Percentiles rank a stretch among this genome's conserved stretches.
Conservation (phyloP, 2,888 invertebrate genomes). For the Salticus scenicus region DNA sequence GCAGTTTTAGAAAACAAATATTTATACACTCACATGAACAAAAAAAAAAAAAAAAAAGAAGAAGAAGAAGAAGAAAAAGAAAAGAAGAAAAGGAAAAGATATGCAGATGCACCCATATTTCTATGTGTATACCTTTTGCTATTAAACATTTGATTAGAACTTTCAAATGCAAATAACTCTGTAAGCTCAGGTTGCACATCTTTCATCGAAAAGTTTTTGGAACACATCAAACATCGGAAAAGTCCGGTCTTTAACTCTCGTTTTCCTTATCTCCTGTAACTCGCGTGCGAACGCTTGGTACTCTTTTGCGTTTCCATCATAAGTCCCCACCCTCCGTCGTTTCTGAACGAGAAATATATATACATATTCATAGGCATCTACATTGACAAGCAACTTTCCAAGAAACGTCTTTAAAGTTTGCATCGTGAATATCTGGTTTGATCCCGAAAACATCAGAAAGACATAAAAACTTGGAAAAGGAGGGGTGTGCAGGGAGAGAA, state of each 20-base stretch:
- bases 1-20: too few species aligned
- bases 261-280: slow-evolving; percentile 52
- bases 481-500: background rate
- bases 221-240: background rate
- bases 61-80: too few species aligned
- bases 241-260: slow-evolving; percentile 20
- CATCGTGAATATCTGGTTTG: slow-evolving; percentile 59
- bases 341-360: slow-evolving; percentile 21
- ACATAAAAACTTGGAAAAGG: slow-evolving; percentile 42
- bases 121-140: too few species aligned
- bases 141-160: background rate
- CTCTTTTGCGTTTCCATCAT: background rate
- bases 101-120: too few species aligned
- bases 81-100: too few species aligned
- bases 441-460: slow-evolving; percentile 61
- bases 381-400: slow-evolving; percentile 50
- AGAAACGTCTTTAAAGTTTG: slow-evolving; percentile 65
- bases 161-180: background rate
- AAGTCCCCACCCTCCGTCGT: slow-evolving; percentile 23
- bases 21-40: too few species aligned
- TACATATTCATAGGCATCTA: slow-evolving; percentile 63
- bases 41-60: too few species aligned
- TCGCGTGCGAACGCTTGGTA: slow-evolving; percentile 1
- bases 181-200: background rate
- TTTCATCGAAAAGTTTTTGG: background rate